A percentile compares a stretch with the other conserved stretches of the same genome.
These are phyloP conservation scores for Odontocerum albicorne DNA, from an alignment of 2,888 invertebrate species.

Conservation along the genomic window DNA sequence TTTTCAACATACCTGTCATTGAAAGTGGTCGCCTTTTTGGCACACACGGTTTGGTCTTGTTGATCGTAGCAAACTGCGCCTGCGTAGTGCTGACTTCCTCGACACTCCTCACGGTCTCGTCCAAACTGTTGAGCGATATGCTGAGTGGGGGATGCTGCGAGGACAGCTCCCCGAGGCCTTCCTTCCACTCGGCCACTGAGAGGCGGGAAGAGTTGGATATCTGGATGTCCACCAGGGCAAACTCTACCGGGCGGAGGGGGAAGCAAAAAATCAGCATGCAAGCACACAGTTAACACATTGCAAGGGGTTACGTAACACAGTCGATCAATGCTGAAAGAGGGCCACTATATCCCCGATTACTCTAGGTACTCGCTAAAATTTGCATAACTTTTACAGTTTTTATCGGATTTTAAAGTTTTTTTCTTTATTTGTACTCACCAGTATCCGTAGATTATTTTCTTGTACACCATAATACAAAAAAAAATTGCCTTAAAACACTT, in stretches of 20 bases:
- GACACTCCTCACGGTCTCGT: conserved; percentile 51
- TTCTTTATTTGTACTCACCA: too few species aligned
- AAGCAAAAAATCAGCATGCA: conserved; percentile 12
- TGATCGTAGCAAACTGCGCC: conserved; percentile 49
- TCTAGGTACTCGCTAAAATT: too few species aligned
- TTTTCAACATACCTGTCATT: conserved; percentile 63
- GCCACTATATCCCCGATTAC: too few species aligned
- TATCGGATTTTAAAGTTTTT: too few species aligned
- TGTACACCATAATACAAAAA: too few species aligned
- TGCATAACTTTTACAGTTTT: too few species aligned
- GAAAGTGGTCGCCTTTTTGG: conserved; percentile 61
- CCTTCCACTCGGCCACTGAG: conserved; percentile 1
- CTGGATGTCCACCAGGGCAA: conserved; percentile 52
- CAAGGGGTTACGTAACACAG: too few species aligned
- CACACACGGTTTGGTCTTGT: conserved; percentile 53
- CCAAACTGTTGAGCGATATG: conserved; percentile 52
- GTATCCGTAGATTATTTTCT: too few species aligned
- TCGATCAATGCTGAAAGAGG: too few species aligned
- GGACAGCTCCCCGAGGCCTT: background rate
- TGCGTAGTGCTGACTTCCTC: conserved; percentile 52
- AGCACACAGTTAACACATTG: conserved; percentile 7
- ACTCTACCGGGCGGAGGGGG: conserved; percentile 39
- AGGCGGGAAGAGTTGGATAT: conserved; percentile 6
- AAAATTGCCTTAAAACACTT: too few species aligned
- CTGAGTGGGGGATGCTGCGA: conserved; percentile 44